Conservation (phyloP, 2,888 invertebrate genomes). For the Sympetrum striolatum region DNA sequence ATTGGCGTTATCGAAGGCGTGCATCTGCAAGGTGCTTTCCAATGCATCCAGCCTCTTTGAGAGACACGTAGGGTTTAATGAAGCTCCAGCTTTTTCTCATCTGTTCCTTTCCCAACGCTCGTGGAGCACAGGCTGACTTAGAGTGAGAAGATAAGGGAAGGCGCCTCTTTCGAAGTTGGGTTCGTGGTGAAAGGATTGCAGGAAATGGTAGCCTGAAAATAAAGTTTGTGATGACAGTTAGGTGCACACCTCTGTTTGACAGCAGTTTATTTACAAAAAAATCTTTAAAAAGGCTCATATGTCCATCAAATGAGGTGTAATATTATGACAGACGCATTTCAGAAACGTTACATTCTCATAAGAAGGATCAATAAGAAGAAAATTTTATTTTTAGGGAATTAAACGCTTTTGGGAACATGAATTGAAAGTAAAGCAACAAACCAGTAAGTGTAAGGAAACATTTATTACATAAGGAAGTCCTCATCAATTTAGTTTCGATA, state of each 20-base stretch:
- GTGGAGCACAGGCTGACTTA: not conserved
- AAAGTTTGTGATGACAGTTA: not conserved
- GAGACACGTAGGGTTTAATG: not conserved
- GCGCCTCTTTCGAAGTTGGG: not conserved
- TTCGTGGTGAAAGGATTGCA: not conserved
- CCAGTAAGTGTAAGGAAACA: too few species aligned
- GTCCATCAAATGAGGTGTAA: not conserved
- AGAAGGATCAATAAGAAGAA: too few species aligned
- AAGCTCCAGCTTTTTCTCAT: not conserved
- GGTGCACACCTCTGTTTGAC: not conserved
- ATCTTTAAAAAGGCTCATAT: not conserved
- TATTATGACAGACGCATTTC: too few species aligned
- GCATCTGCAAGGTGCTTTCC: not conserved
- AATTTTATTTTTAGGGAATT: too few species aligned
- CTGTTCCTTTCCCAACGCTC: not conserved
- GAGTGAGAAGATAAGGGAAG: not conserved
- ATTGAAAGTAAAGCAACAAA: too few species aligned
- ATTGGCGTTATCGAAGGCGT: not conserved
- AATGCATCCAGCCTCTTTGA: not conserved
- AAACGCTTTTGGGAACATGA: too few species aligned
- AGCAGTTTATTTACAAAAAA: not conserved
- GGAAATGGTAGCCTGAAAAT: not conserved
- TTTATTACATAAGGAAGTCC: too few species aligned
- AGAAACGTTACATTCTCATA: too few species aligned
- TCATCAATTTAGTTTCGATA: too few species aligned